phyloP scores from a whole-genome alignment of 1,140 invertebrate species.

The Sycophila sp. region DNA sequence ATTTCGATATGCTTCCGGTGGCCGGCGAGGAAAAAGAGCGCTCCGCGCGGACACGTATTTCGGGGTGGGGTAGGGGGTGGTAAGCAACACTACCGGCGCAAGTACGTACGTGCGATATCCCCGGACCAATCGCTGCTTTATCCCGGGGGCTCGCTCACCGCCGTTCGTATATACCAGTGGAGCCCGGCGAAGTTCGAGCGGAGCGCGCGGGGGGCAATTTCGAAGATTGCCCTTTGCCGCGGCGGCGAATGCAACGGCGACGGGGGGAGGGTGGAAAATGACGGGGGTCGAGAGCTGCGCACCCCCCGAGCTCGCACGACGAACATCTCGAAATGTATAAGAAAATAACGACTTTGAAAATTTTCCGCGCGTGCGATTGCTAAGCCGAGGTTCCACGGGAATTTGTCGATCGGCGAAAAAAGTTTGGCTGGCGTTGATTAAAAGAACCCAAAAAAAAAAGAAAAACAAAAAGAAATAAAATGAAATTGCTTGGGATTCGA shows the following conservation, averaged over 20 bases:
- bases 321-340: background rate
- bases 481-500: too few relatives aligned
- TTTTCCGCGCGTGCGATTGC: background rate
- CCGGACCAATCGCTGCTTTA: constrained; percentile 49
- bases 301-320: background rate
- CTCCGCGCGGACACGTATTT: background rate
- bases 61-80: too few relatives aligned
- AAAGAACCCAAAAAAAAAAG: too few relatives aligned
- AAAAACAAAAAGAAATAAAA: too few relatives aligned
- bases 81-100: background rate
- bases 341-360: constrained; percentile 18
- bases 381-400: too few relatives aligned
- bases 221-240: constrained; percentile 50
- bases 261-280: constrained; percentile 4
- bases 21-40: background rate
- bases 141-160: constrained; percentile 18
- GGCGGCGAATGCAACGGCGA: background rate
- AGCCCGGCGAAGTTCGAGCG: background rate
- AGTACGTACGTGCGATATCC: background rate
- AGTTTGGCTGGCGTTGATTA: too few relatives aligned
- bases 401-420: too few relatives aligned
- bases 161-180: background rate
- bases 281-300: background rate
- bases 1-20: constrained; percentile 1
- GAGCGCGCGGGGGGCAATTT: constrained; percentile 45